Evolutionary conservation across 2,113 vertebrate species (phyloP), one percentile per base, ranked within the genome.

Genomic region (Anguilla rostrata): DNA sequence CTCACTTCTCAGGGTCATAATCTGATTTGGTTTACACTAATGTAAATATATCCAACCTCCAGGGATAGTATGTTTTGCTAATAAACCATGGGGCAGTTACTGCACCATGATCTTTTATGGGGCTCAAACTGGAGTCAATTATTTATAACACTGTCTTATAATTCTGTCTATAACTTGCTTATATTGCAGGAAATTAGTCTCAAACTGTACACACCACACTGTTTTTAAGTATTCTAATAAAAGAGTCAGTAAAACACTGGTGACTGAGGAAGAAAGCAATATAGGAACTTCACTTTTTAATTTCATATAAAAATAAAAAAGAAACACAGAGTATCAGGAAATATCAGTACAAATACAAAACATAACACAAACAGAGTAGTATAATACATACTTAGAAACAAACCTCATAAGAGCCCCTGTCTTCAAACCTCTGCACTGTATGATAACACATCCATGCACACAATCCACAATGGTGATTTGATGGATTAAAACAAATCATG

Each of bases 231-330:
- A 66, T 66, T 66, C 20, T 66, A 6, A 53, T 26, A 66, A 81
- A 39, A 20, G 40, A 84, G 39, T 3, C 79, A 85, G 75, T 49
- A 80, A 53, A 85, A 56, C 83, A 84, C 16, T 18, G 63, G 5
- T 40, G 20, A 71, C 22, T 75, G 2, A 9, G 43, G 71, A 34
- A 75, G 29, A 75, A n/a, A n/a, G 16, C 78, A 53, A 49, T 14
- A 39, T 49, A 78, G n/a, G 8, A 39, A 53, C 78, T 53, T 78
- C 78, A 39, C 34, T 46, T 43, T 71, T 78, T 78, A 29, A 79
- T 85, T 85, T 80, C 78, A 26, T 81, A 85, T 41, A 81, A 85
- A 85, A 41, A 80, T 80, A 57, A 40, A 60, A 78, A 79, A 79
- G n/a, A 79, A 66, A 66, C 14, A 60, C 57, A 43, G 16, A 16